Percentiles rank a stretch among this genome's conserved stretches.
These are phyloP conservation scores for Hemistola chrysoprasaria DNA, from an alignment of 2,888 invertebrate genomes.

Conservation along the genomic window DNA sequence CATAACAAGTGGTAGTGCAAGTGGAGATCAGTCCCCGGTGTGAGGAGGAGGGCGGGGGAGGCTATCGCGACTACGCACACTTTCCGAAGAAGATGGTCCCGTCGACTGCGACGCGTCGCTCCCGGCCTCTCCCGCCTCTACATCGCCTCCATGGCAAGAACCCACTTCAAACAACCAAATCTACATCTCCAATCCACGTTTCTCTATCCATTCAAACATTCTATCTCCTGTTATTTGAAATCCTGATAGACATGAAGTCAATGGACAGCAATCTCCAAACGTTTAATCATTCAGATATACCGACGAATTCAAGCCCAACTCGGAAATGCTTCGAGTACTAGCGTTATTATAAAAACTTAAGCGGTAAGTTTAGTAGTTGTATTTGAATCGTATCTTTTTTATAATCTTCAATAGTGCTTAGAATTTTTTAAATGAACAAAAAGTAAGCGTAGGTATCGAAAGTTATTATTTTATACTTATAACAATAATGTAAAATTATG, in stretches of 20 bases:
- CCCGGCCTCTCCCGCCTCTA: constrained; percentile 66
- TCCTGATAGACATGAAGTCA: constrained; percentile 1
- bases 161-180: background rate
- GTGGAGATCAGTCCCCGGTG: constrained; percentile 76
- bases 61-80: constrained; percentile 70
- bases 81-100: constrained; percentile 67
- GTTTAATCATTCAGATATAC: constrained; percentile 9
- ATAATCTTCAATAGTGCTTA: no score
- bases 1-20: constrained; percentile 73
- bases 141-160: no score
- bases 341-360: constrained; percentile 18
- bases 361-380: no score
- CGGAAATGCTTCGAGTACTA: constrained; percentile 23
- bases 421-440: no score
- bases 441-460: no score
- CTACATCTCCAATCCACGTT: no score
- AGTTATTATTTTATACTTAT: no score
- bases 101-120: constrained; percentile 37
- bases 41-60: constrained; percentile 80
- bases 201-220: background rate
- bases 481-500: no score
- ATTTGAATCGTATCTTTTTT: no score
- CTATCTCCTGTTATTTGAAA: constrained; percentile 1
- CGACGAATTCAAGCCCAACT: constrained; percentile 18
- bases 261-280: constrained; percentile 11